phyloP scores from a whole-genome alignment of 2,888 invertebrate genomes.

The Nephrotoma flavescens region DNA sequence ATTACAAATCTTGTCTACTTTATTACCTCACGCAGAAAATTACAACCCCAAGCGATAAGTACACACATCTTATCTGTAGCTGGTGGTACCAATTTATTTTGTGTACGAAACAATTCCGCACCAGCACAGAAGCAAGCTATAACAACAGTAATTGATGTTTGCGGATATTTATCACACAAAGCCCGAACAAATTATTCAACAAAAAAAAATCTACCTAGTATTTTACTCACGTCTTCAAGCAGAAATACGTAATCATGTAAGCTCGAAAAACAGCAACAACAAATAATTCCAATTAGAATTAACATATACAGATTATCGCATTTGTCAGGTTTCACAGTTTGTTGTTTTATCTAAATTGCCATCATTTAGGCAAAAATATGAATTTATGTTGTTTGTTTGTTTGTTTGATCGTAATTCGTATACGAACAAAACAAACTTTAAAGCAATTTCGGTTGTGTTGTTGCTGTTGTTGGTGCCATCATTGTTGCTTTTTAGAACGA shows the following conservation, averaged over 20 bases:
- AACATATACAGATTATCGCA: neutral
- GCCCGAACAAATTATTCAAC: neutral
- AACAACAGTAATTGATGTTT: neutral
- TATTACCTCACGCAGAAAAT: too few species aligned
- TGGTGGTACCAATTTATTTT: too few species aligned
- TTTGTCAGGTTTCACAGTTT: neutral
- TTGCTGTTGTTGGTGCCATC: neutral
- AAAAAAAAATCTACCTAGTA: neutral
- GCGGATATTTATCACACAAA: neutral
- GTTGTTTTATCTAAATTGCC: neutral
- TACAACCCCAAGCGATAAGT: too few species aligned
- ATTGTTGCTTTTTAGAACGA: neutral
- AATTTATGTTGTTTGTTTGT: neutral
- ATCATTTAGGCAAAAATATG: neutral
- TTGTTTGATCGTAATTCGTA: neutral
- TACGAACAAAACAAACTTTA: neutral
- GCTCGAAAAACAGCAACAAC: neutral
- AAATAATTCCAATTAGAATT: neutral
- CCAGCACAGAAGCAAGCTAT: neutral
- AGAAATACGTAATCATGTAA: neutral
- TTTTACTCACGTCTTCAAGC: neutral
- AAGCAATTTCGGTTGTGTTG: neutral
- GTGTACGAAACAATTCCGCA: too few species aligned
- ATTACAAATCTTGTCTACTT: too few species aligned
- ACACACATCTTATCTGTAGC: too few species aligned